These are phyloP conservation scores for Coelopa pilipes DNA, from an alignment of 2,888 invertebrate genomes.

Conservation along the genomic window DNA sequence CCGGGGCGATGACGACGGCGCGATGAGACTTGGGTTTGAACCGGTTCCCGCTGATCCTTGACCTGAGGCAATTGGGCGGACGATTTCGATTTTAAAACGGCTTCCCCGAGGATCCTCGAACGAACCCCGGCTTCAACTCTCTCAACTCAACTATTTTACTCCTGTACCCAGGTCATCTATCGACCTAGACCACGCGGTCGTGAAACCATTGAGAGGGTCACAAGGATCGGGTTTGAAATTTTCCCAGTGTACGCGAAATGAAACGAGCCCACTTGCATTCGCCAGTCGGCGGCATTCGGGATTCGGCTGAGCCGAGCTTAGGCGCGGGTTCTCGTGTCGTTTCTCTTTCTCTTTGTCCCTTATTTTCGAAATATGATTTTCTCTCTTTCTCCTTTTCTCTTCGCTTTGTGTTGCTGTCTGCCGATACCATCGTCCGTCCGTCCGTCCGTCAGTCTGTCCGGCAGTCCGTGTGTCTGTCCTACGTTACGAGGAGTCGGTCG, in stretches of 20 bases:
- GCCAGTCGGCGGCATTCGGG: too few species aligned
- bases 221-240: neutral
- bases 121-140: neutral
- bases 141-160: too few species aligned
- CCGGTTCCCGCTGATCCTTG: too few species aligned
- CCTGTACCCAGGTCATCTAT: too few species aligned
- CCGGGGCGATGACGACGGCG: neutral
- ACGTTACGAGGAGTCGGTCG: constrained; percentile 46
- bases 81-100: neutral
- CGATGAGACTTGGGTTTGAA: too few species aligned
- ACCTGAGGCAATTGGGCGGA: too few species aligned
- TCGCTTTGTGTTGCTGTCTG: constrained; percentile 21
- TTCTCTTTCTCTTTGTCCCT: neutral
- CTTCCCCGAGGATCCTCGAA: neutral
- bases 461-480: constrained; percentile 48
- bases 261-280: constrained; percentile 33
- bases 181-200: too few species aligned
- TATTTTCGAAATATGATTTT: constrained; percentile 21
- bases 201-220: too few species aligned
- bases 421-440: constrained; percentile 30
- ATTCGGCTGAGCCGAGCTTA: constrained; percentile 27
- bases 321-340: constrained; percentile 15
- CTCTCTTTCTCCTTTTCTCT: neutral
- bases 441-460: constrained; percentile 24
- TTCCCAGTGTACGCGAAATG: constrained; percentile 22